Evolutionary conservation across 2,888 invertebrate species (phyloP), one percentile per base, ranked within the genome.

Genomic region (Diplazon laetatorius): DNA sequence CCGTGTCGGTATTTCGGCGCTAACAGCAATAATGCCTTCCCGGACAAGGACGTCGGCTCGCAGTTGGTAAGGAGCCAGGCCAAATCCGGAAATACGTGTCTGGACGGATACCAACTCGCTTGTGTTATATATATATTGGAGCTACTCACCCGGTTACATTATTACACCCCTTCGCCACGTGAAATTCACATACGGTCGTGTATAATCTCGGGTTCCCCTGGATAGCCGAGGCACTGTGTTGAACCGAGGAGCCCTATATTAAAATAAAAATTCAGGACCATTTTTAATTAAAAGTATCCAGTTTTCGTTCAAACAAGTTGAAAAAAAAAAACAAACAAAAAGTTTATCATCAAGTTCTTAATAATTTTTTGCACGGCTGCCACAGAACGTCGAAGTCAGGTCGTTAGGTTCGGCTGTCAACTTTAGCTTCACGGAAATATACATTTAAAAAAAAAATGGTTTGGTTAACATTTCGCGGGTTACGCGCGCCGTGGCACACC

Each of bases 21-120:
- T 68, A 59, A 78, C 76, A 72, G 72, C 79, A 73, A 76, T 79
- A 79, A 79, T 76, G 69, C 76, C 71, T 8, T 20, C 46, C 59
- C 37, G 62, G 63, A 52, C 75, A 66, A 75, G 71, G 66, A 75
- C 73, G 69, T 69, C 62, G 14, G 76, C 78, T 73, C 72, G 66
- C 71, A 71, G 77, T 84, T 87, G 87, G 87, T 84, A 82, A 78
- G 69, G 77, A 77, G 87, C 87, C 87, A 86, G 85, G 80, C 82
- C 79, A 87, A 85, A 86, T 87, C 85, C 82, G 79, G 80, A 82
- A 84, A 86, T 85, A 85, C 85, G 84, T 87, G 88, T 80, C 87
- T 86, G 86, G 87, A 86, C 82, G 80, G 80, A 84, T 81, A 87
- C 86, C 88, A 85, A 87, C 84, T 87, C 84, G 85, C 86, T 86